Evolutionary conservation across 2,888 invertebrate species (phyloP).

Genomic region (Pristionchus fissidentatus): DNA sequence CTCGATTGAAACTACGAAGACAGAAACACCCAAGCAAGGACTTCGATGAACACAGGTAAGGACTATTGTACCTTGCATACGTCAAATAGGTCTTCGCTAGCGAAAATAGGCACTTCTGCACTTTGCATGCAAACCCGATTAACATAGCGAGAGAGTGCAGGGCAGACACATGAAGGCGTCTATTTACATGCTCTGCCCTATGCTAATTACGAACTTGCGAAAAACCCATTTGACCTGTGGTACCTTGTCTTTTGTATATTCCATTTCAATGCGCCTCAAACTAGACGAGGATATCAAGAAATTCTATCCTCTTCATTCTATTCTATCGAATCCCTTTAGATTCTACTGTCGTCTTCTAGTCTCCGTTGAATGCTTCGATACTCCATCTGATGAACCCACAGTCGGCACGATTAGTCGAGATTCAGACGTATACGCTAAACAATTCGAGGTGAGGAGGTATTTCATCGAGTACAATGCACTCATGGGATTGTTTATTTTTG

Average conservation of each 20-base stretch:
- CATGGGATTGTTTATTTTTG: no score
- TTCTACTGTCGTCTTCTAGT: constrained; percentile 64
- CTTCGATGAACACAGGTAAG: constrained; percentile 54
- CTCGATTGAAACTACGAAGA: constrained; percentile 53
- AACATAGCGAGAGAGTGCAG: no score
- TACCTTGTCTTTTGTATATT: not conserved
- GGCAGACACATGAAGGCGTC: no score
- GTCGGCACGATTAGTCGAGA: constrained; percentile 53
- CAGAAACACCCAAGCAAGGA: constrained; percentile 52
- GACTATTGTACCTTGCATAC: not conserved
- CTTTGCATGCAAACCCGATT: no score
- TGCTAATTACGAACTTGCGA: no score
- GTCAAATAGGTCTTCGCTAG: no score
- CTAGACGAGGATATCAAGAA: no score
- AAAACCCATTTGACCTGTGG: not conserved
- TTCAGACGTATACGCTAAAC: constrained; percentile 54
- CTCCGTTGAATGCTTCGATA: constrained; percentile 62
- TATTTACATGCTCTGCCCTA: no score
- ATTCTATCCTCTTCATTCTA: no score
- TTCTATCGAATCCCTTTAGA: constrained; percentile 47
- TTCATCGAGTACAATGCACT: not conserved
- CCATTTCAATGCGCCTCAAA: no score
- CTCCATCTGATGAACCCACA: constrained; percentile 55
- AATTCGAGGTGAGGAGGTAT: constrained; percentile 49
- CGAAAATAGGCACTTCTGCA: no score